A percentile compares a stretch with the other conserved stretches of the same genome.
Evolutionary conservation across 2,888 invertebrate genomes (phyloP).

Genomic region (Pandemis heparana): DNA sequence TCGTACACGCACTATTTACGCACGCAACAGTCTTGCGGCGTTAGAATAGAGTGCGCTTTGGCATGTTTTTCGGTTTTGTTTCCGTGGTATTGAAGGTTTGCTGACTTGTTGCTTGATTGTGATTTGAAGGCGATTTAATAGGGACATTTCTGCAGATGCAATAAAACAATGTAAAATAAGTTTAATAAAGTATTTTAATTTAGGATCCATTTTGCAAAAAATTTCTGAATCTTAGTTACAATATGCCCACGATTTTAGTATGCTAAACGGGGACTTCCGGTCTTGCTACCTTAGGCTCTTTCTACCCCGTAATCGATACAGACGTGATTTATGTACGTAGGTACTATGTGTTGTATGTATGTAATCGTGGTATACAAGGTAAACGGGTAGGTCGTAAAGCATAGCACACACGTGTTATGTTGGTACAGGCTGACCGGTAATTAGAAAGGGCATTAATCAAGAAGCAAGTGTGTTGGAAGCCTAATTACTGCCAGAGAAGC

Average conservation of each 20-base stretch:
- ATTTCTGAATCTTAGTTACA: too few species aligned
- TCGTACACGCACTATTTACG: background rate
- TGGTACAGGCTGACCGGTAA: constrained; percentile 54
- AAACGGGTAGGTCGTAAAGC: constrained; percentile 21
- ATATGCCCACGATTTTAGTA: too few species aligned
- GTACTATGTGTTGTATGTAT: too few species aligned
- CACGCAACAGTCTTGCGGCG: background rate
- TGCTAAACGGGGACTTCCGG: too few species aligned
- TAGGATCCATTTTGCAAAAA: too few species aligned
- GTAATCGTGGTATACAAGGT: background rate
- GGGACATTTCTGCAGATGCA: background rate
- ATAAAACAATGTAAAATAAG: too few species aligned
- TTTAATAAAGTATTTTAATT: background rate
- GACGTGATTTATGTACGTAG: too few species aligned
- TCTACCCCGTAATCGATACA: too few species aligned
- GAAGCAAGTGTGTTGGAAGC: constrained; percentile 57
- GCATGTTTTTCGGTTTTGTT: background rate
- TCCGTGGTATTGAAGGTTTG: background rate
- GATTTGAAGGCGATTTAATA: background rate
- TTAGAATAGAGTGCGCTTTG: background rate
- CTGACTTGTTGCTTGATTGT: background rate
- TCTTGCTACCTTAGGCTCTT: too few species aligned
- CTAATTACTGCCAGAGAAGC: constrained; percentile 57
- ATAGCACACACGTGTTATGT: constrained; percentile 13
- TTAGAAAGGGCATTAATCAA: constrained; percentile 72